Conservation (phyloP, 2,888 invertebrate species). For the Drosophila histrio region DNA sequence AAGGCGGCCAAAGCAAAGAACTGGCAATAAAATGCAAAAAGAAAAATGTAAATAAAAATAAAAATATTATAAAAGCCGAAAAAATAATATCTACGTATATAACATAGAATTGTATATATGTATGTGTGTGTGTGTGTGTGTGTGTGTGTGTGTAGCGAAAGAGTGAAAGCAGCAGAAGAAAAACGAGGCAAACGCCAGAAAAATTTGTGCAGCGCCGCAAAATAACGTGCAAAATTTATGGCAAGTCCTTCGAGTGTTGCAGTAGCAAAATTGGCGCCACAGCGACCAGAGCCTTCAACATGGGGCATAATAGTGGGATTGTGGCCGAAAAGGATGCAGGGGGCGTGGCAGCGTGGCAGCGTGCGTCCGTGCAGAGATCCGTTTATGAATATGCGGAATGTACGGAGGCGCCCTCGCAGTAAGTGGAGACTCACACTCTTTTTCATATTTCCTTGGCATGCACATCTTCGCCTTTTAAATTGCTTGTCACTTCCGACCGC, state of each 20-base stretch:
- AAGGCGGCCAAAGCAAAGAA: constrained; percentile 43
- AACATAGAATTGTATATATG: constrained; percentile 15
- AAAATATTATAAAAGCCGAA: constrained; percentile 21
- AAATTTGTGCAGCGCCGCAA: constrained; percentile 54
- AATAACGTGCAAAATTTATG: constrained; percentile 71
- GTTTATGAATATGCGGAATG: constrained; percentile 40
- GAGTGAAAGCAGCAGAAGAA: constrained; percentile 20
- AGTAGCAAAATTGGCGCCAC: constrained; percentile 52
- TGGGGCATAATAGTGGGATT: background rate
- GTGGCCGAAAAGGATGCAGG: background rate
- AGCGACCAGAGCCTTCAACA: constrained; percentile 6
- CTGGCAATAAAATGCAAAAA: constrained; percentile 41
- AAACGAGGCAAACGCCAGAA: constrained; percentile 29
- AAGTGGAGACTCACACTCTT: background rate
- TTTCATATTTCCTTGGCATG: background rate
- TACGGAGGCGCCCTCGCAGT: constrained; percentile 3
- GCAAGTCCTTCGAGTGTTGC: constrained; percentile 64
- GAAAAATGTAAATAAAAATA: background rate
- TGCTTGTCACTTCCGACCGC: constrained; percentile 62
- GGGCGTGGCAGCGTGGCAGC: background rate
- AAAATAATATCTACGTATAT: constrained; percentile 28
- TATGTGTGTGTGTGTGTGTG: background rate
- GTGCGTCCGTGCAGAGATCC: background rate
- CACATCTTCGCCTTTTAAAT: constrained; percentile 49
- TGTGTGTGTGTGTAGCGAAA: background rate